Base-by-base conservation (phyloP, 2,888 invertebrate species). In the Ephialtes manifestator region DNA sequence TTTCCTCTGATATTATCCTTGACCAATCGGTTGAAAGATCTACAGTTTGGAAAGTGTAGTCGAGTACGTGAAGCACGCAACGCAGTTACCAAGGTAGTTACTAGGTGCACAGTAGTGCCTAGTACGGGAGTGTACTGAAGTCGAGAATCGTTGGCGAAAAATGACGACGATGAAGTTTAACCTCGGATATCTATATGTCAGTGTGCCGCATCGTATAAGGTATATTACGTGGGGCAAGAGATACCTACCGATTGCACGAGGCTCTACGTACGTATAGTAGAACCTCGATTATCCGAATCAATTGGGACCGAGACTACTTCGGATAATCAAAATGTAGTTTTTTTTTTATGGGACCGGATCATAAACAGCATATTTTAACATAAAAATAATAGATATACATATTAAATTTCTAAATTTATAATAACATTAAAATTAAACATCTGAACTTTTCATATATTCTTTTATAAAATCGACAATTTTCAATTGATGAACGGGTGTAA, bases 1-100 rank as follows among this genome's bases (percentile, higher is more conserved):
- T 85, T 85, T 81, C 81, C 68, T 68, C 78, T 72, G 85, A 85
- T 75, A 83, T 80, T 83, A 82, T 86, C 86, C 82, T 85, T 82
- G 82, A 86, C 82, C 86, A 86, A 84, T 86, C 86, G 77, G 86
- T 74, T 65, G n/a, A 28, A 80, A 77, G 83, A 85, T 85, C 75
- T 86, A 48, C 77, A n/a, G 77, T 81, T 84, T 81, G 71, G 58
- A 86, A 86, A 86, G 74, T 74, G 71, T 46, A 46, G 31, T 68
- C 20, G 76, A 48, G 53, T 76, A 55, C 63, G 74, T 65, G 74
- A 81, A 76, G 65, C 83, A 81, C 86, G 85, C 85, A 83, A 86
- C 77, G 63, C 39, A 53, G 43, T 24, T 24, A 24, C 24, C 24
- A 24, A 24, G 24, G 28, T 55, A 11, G 65, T 15, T 31, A 15